Conservation (phyloP, 1,140 invertebrate species). For the Drosophila pectinifera region DNA sequence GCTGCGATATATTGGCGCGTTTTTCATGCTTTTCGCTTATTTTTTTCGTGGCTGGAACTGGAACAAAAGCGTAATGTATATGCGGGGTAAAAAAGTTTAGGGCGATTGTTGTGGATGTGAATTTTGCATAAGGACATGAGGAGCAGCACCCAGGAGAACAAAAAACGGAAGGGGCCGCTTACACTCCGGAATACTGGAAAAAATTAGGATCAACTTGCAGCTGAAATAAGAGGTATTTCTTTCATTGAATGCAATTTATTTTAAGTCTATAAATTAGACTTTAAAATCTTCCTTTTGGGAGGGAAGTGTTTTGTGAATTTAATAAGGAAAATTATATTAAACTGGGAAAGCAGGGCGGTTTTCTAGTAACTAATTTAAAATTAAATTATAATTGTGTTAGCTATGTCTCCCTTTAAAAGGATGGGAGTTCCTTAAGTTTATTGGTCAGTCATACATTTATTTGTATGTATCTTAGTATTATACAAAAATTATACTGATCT, state of each 20-base stretch:
- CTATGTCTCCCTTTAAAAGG: no score
- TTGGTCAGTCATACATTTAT: no score
- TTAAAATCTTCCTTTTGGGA: no score
- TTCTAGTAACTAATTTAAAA: not conserved
- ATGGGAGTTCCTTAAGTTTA: no score
- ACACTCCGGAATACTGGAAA: constrained; percentile 22
- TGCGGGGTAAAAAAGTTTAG: constrained; percentile 59
- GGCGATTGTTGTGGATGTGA: constrained; percentile 58
- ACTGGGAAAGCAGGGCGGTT: not conserved
- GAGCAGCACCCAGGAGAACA: constrained; percentile 47
- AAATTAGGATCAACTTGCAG: not conserved
- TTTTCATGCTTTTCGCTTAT: constrained; percentile 54
- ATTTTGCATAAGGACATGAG: constrained; percentile 72
- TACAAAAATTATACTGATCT: no score
- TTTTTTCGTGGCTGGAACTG: constrained; percentile 21
- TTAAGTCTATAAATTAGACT: not conserved
- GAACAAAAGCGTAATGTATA: constrained; percentile 61
- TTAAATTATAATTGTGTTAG: no score
- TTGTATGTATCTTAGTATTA: no score
- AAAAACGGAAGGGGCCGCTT: constrained; percentile 23
- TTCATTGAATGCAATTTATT: accelerated
- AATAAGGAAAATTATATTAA: no score
- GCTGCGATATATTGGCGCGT: constrained; percentile 76
- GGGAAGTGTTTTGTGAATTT: not conserved
- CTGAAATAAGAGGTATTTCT: not conserved